phyloP scores from a whole-genome alignment of 2,113 vertebrate species.

The Mungos mungo region DNA sequence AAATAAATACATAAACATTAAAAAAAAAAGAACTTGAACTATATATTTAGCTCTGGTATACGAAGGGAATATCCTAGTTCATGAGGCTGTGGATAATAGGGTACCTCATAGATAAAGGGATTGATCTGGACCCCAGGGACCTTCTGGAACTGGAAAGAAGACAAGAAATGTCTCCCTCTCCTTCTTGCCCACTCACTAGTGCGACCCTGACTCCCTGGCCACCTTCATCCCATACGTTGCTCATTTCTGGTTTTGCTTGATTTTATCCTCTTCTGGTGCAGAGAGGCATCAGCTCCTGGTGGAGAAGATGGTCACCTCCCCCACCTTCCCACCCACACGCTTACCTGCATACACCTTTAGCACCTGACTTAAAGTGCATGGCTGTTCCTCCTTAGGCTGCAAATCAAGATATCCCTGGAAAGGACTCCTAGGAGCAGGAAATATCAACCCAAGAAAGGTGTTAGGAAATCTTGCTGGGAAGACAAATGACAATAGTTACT shows the following conservation, averaged over 20 bases:
- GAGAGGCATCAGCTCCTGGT: neutral
- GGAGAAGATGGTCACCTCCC: neutral
- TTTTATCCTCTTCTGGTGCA: neutral
- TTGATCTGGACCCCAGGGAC: neutral
- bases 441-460: neutral
- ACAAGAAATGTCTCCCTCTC: neutral
- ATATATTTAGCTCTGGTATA: neutral
- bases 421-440: neutral
- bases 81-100: neutral
- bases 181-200: neutral
- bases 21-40: neutral
- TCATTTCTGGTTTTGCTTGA: neutral
- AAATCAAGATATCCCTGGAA: neutral
- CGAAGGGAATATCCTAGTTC: neutral
- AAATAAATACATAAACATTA: neutral
- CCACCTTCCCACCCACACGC: neutral
- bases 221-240: neutral
- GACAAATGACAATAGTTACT: neutral
- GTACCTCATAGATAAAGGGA: neutral
- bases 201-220: neutral
- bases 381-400: neutral
- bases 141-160: neutral
- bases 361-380: neutral
- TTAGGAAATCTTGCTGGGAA: neutral
- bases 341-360: neutral